Percentiles rank a stretch among this genome's conserved stretches.
Conservation (phyloP, 2,797 vertebrate genomes). For the Fundulus diaphanus region DNA sequence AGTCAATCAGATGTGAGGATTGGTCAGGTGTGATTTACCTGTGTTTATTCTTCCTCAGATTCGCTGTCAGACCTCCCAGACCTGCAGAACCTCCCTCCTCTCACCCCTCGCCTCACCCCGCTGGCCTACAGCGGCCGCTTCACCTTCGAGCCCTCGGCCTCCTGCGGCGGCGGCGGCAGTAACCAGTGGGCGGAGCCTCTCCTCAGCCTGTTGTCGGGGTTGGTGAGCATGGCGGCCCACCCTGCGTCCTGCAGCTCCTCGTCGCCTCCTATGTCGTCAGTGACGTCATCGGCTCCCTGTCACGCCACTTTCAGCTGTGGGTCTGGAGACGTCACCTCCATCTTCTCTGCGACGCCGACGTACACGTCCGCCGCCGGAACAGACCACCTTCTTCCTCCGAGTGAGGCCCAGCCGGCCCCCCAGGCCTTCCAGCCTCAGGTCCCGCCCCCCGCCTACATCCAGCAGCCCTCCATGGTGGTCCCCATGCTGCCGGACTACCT, state of each 20-base stretch:
- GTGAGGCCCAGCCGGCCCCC: conserved; percentile 70
- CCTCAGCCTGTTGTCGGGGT: conserved; percentile 91
- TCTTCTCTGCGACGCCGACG: conserved; percentile 25
- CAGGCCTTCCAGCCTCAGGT: conserved; percentile 73
- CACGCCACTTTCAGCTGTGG: conserved; percentile 63
- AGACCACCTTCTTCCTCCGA: conserved; percentile 73
- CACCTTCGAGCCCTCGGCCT: conserved; percentile 83
- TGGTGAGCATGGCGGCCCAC: conserved; percentile 83
- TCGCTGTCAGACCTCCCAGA: conserved; percentile 88
- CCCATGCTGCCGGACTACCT: conserved; percentile 94
- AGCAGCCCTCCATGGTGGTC: conserved; percentile 77
- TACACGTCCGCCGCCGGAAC: conserved; percentile 72
- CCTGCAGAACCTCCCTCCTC: conserved; percentile 69
- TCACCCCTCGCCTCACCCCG: conserved; percentile 79
- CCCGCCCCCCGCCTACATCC: conserved; percentile 86
- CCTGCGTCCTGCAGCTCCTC: conserved; percentile 61
- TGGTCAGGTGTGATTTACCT: conserved; percentile 25
- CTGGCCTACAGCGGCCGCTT: conserved; percentile 95
- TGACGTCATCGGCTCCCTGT: conserved; percentile 27
- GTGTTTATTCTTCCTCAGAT: conserved; percentile 77
- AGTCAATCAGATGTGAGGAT: conserved; percentile 15
- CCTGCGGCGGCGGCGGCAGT: conserved; percentile 75
- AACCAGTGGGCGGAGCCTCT: conserved; percentile 95
- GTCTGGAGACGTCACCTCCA: conserved; percentile 77
- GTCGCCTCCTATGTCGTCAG: conserved; percentile 56